These are phyloP conservation scores for Onthophagus sagittarius DNA, from an alignment of 2,888 invertebrate genomes.

Conservation along the genomic window DNA sequence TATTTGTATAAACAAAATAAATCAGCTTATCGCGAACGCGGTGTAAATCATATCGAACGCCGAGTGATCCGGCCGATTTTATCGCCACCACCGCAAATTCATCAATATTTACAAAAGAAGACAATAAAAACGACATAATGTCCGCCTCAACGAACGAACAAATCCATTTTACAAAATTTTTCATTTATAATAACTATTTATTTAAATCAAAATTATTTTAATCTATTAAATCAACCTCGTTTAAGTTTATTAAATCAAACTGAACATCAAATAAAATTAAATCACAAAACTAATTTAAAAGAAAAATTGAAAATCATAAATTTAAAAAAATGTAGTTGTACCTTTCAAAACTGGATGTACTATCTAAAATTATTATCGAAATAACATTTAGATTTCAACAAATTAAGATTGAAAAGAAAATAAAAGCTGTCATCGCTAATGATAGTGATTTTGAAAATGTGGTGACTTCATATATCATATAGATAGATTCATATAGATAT, in stretches of 20 bases:
- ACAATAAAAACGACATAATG: constrained; percentile 17
- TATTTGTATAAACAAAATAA: constrained; percentile 23
- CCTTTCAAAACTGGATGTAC: too few species aligned
- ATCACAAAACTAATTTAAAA: not conserved
- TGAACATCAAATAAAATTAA: not conserved
- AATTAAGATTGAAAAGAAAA: too few species aligned
- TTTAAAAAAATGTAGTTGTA: too few species aligned
- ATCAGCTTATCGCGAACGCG: constrained; percentile 22
- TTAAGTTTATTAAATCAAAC: not conserved
- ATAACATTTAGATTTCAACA: too few species aligned
- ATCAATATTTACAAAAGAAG: constrained; percentile 14
- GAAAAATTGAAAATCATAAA: too few species aligned
- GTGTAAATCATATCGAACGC: constrained; percentile 21
- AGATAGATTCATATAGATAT: too few species aligned
- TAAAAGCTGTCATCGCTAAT: too few species aligned
- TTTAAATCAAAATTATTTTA: too few species aligned
- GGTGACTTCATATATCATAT: not conserved
- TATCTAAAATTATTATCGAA: too few species aligned
- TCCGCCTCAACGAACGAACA: not conserved
- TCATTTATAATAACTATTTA: not conserved
- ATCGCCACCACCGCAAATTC: constrained; percentile 13
- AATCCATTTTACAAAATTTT: constrained; percentile 7
- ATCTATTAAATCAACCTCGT: not conserved
- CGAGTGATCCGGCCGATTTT: constrained; percentile 19
- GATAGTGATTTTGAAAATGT: not conserved